A percentile compares a stretch with the other conserved stretches of the same genome.
These are phyloP conservation scores for Semicossyphus pulcher DNA, from an alignment of 2,113 vertebrate species.

Conservation along the genomic window DNA sequence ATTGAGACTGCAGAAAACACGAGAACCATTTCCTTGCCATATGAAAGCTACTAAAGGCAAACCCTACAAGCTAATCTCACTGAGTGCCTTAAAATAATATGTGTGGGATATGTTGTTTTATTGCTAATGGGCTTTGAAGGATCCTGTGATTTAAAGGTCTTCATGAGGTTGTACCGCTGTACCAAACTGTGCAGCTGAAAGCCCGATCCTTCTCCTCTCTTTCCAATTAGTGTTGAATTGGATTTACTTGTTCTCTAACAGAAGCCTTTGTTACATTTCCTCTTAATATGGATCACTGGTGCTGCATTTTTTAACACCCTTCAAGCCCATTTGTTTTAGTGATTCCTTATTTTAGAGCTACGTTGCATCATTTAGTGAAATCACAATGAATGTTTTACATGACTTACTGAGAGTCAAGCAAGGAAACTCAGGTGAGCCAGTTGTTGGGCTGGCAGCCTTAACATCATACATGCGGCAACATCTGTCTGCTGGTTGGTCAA, in stretches of 20 bases:
- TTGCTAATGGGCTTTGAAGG: conserved; percentile 28
- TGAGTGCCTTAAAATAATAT: conserved; percentile 18
- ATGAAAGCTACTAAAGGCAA: conserved; percentile 9
- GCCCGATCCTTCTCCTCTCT: conserved; percentile 23
- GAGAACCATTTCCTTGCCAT: conserved; percentile 25
- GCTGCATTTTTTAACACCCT: conserved; percentile 13
- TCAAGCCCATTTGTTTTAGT: not conserved
- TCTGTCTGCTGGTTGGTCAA: not conserved
- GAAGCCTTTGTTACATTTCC: conserved; percentile 17
- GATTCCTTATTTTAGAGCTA: conserved; percentile 1
- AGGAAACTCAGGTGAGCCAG: not conserved
- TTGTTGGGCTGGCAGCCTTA: not conserved
- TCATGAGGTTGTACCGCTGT: not conserved
- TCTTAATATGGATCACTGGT: conserved; percentile 5
- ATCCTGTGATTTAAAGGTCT: conserved; percentile 10
- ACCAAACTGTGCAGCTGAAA: conserved; percentile 1
- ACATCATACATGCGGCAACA: too few species aligned
- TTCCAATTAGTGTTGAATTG: conserved; percentile 34
- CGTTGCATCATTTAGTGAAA: not conserved
- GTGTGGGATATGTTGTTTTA: conserved; percentile 22
- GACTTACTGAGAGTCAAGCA: not conserved
- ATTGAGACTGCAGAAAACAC: conserved; percentile 35
- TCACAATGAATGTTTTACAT: not conserved
- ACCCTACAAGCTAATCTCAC: conserved; percentile 16
- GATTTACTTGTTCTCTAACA: too few species aligned